These are phyloP conservation scores for Hemicordylus capensis DNA, from an alignment of 2,113 vertebrate genomes.

Conservation along the genomic window DNA sequence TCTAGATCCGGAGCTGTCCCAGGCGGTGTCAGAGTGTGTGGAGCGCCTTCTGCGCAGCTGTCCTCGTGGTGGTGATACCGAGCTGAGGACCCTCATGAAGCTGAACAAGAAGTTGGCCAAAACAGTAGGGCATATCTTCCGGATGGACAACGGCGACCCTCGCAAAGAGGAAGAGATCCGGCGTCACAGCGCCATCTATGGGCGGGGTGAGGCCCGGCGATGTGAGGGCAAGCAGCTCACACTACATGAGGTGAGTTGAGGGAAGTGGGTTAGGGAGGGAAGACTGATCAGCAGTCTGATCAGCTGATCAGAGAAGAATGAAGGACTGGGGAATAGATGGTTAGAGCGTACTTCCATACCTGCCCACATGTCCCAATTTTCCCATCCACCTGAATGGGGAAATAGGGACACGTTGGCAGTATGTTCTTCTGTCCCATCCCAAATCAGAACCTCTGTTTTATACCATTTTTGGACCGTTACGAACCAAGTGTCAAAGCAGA, in stretches of 20 bases:
- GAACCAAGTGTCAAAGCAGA: not conserved
- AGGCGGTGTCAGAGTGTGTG: constrained; percentile 88
- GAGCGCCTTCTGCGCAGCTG: constrained; percentile 88
- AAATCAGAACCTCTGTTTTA: not conserved
- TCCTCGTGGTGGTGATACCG: constrained; percentile 83
- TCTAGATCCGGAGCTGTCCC: constrained; percentile 86
- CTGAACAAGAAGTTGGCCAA: constrained; percentile 95
- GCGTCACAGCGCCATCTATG: constrained; percentile 95
- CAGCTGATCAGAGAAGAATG: no score
- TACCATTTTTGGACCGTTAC: not conserved
- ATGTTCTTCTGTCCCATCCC: not conserved
- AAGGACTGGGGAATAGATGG: not conserved
- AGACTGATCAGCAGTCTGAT: no score
- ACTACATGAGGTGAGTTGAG: constrained; percentile 88
- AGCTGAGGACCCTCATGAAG: constrained; percentile 85
- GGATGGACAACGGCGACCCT: constrained; percentile 85
- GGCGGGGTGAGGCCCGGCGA: constrained; percentile 92
- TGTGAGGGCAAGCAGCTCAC: constrained; percentile 94
- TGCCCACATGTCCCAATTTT: no score
- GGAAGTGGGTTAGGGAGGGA: rapidly evolving
- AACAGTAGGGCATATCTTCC: constrained; percentile 93
- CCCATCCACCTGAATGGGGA: no score
- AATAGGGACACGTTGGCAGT: no score
- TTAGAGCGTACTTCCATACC: not conserved
- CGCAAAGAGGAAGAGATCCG: constrained; percentile 94